Base-by-base conservation (phyloP, 1,140 invertebrate species). In the Batillaria attramentaria region DNA sequence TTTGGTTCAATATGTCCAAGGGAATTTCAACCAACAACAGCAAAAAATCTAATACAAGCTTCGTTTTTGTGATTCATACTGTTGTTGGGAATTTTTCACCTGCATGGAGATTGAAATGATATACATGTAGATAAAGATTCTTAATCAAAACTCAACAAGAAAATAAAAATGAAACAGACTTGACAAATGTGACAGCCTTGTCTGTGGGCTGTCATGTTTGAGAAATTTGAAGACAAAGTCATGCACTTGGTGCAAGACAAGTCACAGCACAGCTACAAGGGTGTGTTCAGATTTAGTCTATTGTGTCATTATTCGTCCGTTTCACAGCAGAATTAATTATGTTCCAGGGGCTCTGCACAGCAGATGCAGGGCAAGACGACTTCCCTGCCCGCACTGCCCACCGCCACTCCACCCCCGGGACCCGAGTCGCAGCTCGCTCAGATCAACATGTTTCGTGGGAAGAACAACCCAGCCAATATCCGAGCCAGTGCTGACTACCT, bases 371-470 rank as follows among this genome's bases (percentile, higher is more conserved):
- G 85, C 66, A 88, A 87, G 79, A 82, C 77, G 6, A 68, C 79
- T 24, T 83, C 86, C 31, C 83, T 89, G 18, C 89, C 89, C n/a
- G 78, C 81, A 28, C 89, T 90, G 31, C 70, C 81, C 28, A 77
- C 78, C 42, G 70, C 82, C 8, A 82, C 85, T 0, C 84, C 87
- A 42, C 72, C 81, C 31, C 74, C 81, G 6, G 78, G 46, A 2
- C 28, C 73, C 39, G 83, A 66, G 24, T 60, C 86, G 28, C 85
- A 83, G 62, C 82, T 84, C 41, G 46, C 87, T 16, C 86, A 87
- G 3, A 65, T 84, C 60, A 79, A 57, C 42, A 72, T 62, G 37
- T 24, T 74, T 1, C 77, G 81, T 37, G 35, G 54, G 43, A 79
- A 77, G 37, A 75, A 70, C 69, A 76, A 43, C 41, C 66, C 74